phyloP scores from a whole-genome alignment of 1,140 invertebrate species.

The Drosophila burlai region DNA sequence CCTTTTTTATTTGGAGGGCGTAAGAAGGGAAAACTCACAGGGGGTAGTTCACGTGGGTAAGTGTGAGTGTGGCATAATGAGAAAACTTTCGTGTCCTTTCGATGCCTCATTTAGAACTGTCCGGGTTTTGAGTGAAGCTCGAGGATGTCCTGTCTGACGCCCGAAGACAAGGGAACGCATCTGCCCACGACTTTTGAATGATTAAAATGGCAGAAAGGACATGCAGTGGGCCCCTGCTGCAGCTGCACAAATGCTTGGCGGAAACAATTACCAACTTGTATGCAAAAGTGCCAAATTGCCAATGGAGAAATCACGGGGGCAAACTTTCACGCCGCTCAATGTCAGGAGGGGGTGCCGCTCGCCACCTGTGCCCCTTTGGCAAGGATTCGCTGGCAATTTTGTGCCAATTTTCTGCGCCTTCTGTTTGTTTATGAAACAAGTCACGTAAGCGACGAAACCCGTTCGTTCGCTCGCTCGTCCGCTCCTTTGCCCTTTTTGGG shows the following conservation, averaged over 20 bases:
- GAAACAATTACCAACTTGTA: slow-evolving; percentile 81
- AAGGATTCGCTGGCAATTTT: slow-evolving; percentile 73
- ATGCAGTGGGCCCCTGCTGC: slow-evolving; percentile 26
- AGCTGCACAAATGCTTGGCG: slow-evolving; percentile 64
- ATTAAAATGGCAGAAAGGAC: slow-evolving; percentile 56
- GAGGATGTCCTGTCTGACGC: slow-evolving; percentile 22
- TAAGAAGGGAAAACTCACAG: slow-evolving; percentile 31
- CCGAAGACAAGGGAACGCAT: slow-evolving; percentile 38
- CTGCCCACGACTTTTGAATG: slow-evolving; percentile 73
- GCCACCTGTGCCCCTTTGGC: slow-evolving; percentile 22
- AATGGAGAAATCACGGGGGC: slow-evolving; percentile 26
- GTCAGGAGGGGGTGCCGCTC: slow-evolving; percentile 35
- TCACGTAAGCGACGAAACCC: slow-evolving; percentile 70
- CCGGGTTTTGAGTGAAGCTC: slow-evolving; percentile 49
- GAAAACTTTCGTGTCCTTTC: slow-evolving; percentile 75
- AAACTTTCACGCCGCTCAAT: slow-evolving; percentile 62
- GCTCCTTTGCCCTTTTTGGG: slow-evolving; percentile 48
- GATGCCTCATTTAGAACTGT: slow-evolving; percentile 74
- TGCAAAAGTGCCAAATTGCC: slow-evolving; percentile 76
- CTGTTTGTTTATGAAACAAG: slow-evolving; percentile 83
- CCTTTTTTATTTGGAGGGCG: slow-evolving; percentile 34
- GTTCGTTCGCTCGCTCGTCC: slow-evolving; percentile 25
- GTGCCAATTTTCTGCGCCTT: slow-evolving; percentile 73
- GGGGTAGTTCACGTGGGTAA: slow-evolving; percentile 11
- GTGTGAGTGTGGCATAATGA: slow-evolving; percentile 61